phyloP scores from a whole-genome alignment of 2,888 invertebrate species.

The Drosophila barbarae region DNA sequence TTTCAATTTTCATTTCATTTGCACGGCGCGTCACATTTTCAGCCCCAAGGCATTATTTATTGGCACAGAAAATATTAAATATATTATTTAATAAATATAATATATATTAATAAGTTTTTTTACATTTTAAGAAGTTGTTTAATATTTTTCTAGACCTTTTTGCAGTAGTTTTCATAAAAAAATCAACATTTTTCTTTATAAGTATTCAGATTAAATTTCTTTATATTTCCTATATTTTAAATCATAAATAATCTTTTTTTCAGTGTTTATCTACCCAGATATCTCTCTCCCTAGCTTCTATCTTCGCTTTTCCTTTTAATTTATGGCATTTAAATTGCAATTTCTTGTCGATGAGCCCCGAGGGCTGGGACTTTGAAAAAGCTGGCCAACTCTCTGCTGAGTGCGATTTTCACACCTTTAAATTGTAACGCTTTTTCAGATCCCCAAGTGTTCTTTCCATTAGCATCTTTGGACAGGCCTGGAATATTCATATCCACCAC shows the following conservation, averaged over 20 bases:
- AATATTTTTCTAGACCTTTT: neutral
- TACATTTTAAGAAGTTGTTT: no score
- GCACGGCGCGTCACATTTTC: constrained; percentile 58
- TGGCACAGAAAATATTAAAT: neutral
- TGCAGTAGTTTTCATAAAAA: neutral
- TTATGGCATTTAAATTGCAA: constrained; percentile 73
- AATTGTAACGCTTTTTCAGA: constrained; percentile 62
- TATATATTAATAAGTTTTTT: no score
- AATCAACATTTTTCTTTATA: neutral
- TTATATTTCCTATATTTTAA: no score
- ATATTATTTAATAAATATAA: neutral
- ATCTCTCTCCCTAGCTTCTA: constrained; percentile 40
- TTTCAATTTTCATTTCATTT: constrained; percentile 76
- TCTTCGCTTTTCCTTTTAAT: constrained; percentile 62
- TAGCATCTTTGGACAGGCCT: constrained; percentile 51
- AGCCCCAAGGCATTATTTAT: constrained; percentile 60
- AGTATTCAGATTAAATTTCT: no score
- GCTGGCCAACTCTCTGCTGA: constrained; percentile 10
- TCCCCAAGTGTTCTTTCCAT: constrained; percentile 63
- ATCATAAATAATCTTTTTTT: neutral
- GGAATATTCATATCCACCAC: constrained; percentile 11
- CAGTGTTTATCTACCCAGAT: constrained; percentile 1
- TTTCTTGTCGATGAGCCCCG: constrained; percentile 58
- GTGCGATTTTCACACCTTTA: constrained; percentile 61
- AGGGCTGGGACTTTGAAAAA: constrained; percentile 11